Percentiles rank a stretch among this genome's conserved stretches.
These are phyloP conservation scores for Phataginus tricuspis DNA, from an alignment of 2,797 vertebrate species.

Conservation along the genomic window DNA sequence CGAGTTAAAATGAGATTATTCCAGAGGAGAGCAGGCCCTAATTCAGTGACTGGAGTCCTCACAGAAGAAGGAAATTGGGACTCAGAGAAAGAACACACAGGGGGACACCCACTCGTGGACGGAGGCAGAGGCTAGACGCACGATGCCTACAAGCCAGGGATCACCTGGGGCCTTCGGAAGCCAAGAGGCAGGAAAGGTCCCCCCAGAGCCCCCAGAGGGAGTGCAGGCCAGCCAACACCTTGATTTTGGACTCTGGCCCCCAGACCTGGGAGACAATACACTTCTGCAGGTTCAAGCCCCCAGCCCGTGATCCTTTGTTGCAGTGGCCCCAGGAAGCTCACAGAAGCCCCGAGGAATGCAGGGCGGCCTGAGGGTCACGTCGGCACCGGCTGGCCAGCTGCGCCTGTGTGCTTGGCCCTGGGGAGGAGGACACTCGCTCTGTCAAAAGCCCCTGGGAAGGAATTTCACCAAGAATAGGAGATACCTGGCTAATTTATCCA, in stretches of 20 bases:
- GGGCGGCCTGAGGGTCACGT: fast-evolving
- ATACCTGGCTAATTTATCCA: fast-evolving
- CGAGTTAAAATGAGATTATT: background rate
- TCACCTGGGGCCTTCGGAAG: fast-evolving
- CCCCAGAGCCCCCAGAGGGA: background rate
- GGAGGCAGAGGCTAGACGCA: background rate
- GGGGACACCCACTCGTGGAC: background rate
- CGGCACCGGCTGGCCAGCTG: too few relatives aligned
- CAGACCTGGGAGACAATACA: fast-evolving
- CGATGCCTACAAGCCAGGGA: fast-evolving
- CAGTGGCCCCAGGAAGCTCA: background rate
- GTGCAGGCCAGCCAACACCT: fast-evolving
- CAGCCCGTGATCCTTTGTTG: fast-evolving
- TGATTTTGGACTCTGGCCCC: background rate
- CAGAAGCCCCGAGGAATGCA: background rate
- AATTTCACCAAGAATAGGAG: background rate
- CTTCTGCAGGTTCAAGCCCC: too few relatives aligned
- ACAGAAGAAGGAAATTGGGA: fast-evolving
- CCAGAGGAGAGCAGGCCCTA: fast-evolving
- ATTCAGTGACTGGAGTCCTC: fast-evolving
- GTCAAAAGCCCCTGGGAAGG: background rate
- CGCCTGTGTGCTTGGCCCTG: fast-evolving
- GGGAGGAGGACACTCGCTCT: fast-evolving
- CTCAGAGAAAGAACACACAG: fast-evolving
- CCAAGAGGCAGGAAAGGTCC: fast-evolving